A percentile compares a stretch with the other conserved stretches of the same genome.
Conservation (phyloP, 1,140 invertebrate genomes). For the Calycopis cecrops region DNA sequence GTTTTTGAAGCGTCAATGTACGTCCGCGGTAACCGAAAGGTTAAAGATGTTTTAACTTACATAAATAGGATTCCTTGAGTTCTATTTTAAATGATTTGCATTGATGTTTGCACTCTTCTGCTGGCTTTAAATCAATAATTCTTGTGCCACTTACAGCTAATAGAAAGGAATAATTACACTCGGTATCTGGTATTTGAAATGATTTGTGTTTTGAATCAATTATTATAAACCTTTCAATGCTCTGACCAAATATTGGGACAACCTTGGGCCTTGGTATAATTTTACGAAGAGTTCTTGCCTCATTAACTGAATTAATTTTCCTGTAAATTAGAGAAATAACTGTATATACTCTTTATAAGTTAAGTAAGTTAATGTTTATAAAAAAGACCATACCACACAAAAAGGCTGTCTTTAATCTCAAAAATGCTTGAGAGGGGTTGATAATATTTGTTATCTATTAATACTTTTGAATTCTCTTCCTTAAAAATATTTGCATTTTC, state of each 20-base stretch:
- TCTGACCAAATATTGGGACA: conserved; percentile 79
- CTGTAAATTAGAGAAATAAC: conserved; percentile 44
- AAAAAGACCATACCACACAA: conserved; percentile 37
- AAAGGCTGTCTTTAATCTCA: conserved; percentile 37
- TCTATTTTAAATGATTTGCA: conserved; percentile 80
- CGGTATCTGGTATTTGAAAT: conserved; percentile 82
- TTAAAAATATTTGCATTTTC: conserved; percentile 66
- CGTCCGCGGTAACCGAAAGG: too few relatives aligned
- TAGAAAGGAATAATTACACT: conserved; percentile 85
- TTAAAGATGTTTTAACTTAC: conserved; percentile 78
- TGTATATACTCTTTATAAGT: neutral
- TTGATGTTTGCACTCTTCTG: conserved; percentile 79
- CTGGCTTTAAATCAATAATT: conserved; percentile 79
- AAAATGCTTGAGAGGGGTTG: conserved; percentile 41
- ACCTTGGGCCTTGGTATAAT: conserved; percentile 79
- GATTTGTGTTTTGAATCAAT: conserved; percentile 77
- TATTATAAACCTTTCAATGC: conserved; percentile 83
- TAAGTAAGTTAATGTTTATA: neutral
- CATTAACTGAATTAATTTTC: conserved; percentile 83
- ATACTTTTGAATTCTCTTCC: conserved; percentile 72
- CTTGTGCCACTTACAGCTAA: conserved; percentile 80
- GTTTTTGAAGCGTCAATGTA: too few relatives aligned
- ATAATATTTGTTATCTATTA: conserved; percentile 69
- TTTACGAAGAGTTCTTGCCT: conserved; percentile 78
- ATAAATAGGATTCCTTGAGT: conserved; percentile 79